Conservation (phyloP, 2,888 invertebrate species). For the Agapostemon virescens region DNA sequence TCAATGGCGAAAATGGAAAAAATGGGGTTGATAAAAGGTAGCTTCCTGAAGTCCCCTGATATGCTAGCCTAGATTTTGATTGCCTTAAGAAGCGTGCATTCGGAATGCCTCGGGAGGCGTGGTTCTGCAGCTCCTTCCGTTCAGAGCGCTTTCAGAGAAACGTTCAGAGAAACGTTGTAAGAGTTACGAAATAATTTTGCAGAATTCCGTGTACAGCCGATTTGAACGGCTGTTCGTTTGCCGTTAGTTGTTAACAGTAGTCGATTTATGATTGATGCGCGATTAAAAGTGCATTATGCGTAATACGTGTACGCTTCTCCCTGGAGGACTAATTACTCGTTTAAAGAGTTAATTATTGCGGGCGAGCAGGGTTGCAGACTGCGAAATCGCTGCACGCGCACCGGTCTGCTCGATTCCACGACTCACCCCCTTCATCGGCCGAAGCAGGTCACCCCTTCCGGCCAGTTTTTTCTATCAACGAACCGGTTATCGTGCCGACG, state of each 20-base stretch:
- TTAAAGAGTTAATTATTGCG: conserved; percentile 45
- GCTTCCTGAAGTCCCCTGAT: no score
- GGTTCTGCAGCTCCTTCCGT: not conserved
- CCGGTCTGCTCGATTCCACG: conserved; percentile 9
- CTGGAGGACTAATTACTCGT: conserved; percentile 39
- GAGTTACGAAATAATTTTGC: not conserved
- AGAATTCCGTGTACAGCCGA: not conserved
- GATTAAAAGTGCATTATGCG: not conserved
- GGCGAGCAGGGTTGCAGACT: conserved; percentile 16
- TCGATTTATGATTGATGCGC: not conserved
- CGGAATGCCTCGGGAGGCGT: not conserved
- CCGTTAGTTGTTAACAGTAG: not conserved
- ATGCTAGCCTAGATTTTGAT: no score
- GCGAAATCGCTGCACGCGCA: conserved; percentile 14
- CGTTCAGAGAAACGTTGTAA: not conserved
- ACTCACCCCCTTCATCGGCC: not conserved
- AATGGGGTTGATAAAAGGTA: no score
- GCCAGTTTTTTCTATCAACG: not conserved
- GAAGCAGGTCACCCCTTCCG: not conserved
- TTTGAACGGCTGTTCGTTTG: not conserved
- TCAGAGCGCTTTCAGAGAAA: not conserved
- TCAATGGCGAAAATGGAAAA: no score
- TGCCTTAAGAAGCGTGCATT: no score
- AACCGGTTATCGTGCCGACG: not conserved
- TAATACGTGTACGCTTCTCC: not conserved